These are phyloP conservation scores for Megaleporinus macrocephalus DNA, from an alignment of 2,113 vertebrate genomes.

Conservation along the genomic window DNA sequence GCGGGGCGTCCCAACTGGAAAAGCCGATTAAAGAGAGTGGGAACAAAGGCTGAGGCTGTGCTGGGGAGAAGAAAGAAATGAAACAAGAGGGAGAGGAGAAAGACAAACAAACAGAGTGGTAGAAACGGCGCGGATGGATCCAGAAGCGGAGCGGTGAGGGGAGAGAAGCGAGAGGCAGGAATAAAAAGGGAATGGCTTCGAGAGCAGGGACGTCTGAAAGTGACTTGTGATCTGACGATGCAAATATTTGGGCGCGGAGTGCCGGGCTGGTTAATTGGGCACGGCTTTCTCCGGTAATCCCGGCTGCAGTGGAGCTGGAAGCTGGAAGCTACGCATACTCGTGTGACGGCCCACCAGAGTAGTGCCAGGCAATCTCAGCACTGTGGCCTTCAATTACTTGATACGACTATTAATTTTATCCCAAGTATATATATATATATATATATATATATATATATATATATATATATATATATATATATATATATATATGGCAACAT, in stretches of 20 bases:
- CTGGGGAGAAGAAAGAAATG: conserved; percentile 12
- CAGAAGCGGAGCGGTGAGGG: not conserved
- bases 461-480: no score
- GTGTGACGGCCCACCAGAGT: not conserved
- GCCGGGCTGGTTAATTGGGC: conserved; percentile 14
- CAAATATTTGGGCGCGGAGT: not conserved
- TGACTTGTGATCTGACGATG: not conserved
- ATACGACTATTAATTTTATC: no score
- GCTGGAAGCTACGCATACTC: not conserved
- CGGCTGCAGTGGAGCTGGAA: not conserved
- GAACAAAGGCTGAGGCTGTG: conserved; percentile 29
- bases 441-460: no score
- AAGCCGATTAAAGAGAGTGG: conserved; percentile 45
- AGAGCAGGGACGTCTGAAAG: not conserved
- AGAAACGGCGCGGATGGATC: conserved; percentile 15
- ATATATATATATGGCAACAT: no score
- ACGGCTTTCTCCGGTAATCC: conserved; percentile 11
- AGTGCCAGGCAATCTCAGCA: not conserved
- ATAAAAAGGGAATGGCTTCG: not conserved
- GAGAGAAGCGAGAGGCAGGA: no score
- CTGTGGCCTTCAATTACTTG: no score
- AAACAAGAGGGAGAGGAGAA: not conserved
- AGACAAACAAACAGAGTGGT: not conserved
- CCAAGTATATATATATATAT: no score
- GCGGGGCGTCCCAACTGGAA: conserved; percentile 34